Evolutionary conservation across 1,140 invertebrate species (phyloP), one percentile per base, ranked within the genome.

Genomic region (Achatina immaculata): DNA sequence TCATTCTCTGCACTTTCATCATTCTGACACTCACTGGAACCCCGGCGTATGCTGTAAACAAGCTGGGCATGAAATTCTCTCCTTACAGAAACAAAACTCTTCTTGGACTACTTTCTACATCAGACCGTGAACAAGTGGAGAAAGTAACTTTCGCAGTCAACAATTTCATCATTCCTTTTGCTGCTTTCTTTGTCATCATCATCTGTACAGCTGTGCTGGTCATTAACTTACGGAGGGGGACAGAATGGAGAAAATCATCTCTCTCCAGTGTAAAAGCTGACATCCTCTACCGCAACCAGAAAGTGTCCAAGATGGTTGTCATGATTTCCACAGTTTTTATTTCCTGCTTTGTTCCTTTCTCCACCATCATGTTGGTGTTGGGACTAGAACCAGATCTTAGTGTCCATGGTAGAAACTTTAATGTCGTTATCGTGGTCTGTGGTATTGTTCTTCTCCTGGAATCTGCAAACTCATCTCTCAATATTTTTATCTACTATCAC

Each of bases 251-350:
- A 42, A 42, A 45, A 28, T 16, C 9, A 28, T 14, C 69, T 21
- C 42, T 28, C 31, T 9, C 14, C 45, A 28, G 42, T 34, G 45
- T 6, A 9, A 45, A 75, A 36, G 31, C 31, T 6, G 73, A 75
- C 31, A 16, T 75, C 1, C 31, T 48, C 3, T 31, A 19, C 16
- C 73, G 73, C 4, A 45, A 58, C 38, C 45, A 42, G 48, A 75
- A 75, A 36, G 48, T 75, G 3, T 48, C 73, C 1, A 51, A 58
- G 19, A 75, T 75, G 73, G 73, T 75, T 43, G 55, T 62, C 11
- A 72, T n/a, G n/a, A n/a, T n/a, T n/a, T n/a, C n/a, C n/a, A n/a
- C n/a, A n/a, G n/a, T n/a, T n/a, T n/a, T n/a, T 72, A 42, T 40
- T 72, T 42, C 28, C 7, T 42, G 42, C 34, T 72, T 45, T 43